Conservation (phyloP, 2,113 vertebrate genomes). For the Choloepus hoffmanni region DNA sequence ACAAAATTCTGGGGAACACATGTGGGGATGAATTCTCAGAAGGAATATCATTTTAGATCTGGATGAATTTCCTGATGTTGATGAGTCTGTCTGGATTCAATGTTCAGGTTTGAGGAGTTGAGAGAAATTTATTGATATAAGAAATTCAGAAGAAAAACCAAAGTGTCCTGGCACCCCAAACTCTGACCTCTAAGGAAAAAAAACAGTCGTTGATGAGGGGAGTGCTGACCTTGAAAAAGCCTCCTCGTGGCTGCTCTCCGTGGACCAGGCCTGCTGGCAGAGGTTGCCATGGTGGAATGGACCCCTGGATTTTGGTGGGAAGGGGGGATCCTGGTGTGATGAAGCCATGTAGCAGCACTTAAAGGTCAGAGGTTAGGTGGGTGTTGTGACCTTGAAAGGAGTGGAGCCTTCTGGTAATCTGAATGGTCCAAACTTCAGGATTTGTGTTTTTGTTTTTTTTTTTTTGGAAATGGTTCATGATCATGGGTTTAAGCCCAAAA, state of each 20-base stretch:
- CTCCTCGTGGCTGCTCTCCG: not conserved
- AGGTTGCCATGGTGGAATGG: not conserved
- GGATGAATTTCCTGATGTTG: not conserved
- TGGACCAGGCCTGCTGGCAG: not conserved
- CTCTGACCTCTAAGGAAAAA: not conserved
- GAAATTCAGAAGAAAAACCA: not conserved
- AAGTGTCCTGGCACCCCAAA: not conserved
- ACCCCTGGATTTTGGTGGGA: not conserved
- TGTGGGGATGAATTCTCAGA: not conserved
- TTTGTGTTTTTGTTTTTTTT: not conserved
- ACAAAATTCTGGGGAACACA: constrained; percentile 20
- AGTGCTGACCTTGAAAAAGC: not conserved
- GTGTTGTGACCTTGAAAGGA: not conserved
- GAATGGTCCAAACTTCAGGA: not conserved
- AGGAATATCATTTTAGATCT: constrained; percentile 1
- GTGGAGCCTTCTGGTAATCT: not conserved
- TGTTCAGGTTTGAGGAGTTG: not conserved
- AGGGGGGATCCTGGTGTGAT: not conserved
- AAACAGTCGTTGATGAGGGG: not conserved
- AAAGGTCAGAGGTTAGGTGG: not conserved
- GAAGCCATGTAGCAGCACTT: not conserved
- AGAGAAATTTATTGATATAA: not conserved
- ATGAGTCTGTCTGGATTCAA: not conserved
- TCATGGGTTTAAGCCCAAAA: not conserved
- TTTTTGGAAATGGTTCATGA: not conserved